phyloP scores from a whole-genome alignment of 2,797 vertebrate species.

The Cynodonichthys magdalenae region DNA sequence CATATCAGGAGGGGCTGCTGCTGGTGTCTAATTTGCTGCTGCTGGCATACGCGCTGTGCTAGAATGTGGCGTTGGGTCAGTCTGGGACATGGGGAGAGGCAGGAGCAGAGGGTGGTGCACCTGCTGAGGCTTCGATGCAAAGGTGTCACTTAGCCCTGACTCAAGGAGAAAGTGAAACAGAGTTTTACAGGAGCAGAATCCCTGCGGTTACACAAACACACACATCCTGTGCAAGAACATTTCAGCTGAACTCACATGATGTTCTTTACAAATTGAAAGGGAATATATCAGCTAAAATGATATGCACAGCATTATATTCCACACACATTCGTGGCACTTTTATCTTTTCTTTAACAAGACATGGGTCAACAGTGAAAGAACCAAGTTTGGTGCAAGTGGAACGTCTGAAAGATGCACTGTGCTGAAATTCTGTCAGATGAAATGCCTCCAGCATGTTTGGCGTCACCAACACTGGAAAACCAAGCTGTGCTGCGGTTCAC shows the following conservation, averaged over 20 bases:
- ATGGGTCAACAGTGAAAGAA: constrained; percentile 13
- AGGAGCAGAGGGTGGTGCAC: constrained; percentile 42
- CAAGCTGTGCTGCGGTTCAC: constrained; percentile 5
- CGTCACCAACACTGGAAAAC: constrained; percentile 9
- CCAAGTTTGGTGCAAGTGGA: constrained; percentile 5
- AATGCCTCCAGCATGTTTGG: not conserved
- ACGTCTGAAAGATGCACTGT: constrained; percentile 1
- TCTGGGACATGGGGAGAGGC: constrained; percentile 57
- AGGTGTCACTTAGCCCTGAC: constrained; percentile 64
- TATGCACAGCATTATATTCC: constrained; percentile 36
- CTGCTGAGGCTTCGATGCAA: constrained; percentile 54
- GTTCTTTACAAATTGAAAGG: constrained; percentile 74
- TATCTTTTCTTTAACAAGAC: constrained; percentile 22
- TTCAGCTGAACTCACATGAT: constrained; percentile 45
- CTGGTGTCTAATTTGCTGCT: constrained; percentile 76
- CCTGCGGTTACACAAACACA: constrained; percentile 11
- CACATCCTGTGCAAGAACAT: constrained; percentile 30
- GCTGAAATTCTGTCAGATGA: not conserved
- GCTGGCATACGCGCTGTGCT: constrained; percentile 65
- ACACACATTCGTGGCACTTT: constrained; percentile 15
- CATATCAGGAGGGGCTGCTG: constrained; percentile 61
- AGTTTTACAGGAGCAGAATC: constrained; percentile 23
- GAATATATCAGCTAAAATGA: constrained; percentile 76
- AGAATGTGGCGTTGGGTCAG: constrained; percentile 77
- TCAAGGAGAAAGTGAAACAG: constrained; percentile 56